Conservation (phyloP, 2,797 vertebrate genomes). For the Pseudochirops cupreus region DNA sequence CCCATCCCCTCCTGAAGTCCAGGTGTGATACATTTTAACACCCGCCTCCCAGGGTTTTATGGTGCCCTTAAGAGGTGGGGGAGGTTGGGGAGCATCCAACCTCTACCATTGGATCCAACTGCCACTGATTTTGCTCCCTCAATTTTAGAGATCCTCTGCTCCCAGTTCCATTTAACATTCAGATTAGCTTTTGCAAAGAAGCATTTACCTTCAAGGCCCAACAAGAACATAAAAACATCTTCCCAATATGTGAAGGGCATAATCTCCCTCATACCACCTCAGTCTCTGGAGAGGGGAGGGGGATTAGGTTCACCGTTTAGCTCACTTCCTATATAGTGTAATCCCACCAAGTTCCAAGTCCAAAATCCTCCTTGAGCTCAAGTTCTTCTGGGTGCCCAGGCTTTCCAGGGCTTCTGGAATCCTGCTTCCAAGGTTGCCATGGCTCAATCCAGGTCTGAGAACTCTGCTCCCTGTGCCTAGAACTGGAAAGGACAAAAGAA, state of each 20-base stretch:
- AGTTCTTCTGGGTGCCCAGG: neutral
- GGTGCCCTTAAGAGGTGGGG: too few species aligned
- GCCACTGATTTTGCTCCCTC: neutral
- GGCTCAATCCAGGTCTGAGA: neutral
- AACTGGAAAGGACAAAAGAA: neutral
- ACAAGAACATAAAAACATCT: neutral
- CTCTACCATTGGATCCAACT: neutral
- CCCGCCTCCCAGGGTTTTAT: neutral
- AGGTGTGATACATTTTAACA: neutral
- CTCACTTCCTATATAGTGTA: neutral
- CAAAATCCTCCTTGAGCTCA: neutral
- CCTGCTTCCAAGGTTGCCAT: neutral
- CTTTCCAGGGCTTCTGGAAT: neutral
- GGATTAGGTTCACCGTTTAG: neutral
- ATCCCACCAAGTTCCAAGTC: neutral
- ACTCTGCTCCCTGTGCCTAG: neutral
- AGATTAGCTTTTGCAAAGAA: neutral
- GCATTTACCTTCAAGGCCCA: neutral
- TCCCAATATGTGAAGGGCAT: neutral
- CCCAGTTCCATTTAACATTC: neutral
- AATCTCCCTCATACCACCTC: neutral
- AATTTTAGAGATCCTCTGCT: neutral
- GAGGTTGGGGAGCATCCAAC: neutral
- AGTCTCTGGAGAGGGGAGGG: neutral
- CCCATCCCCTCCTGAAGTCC: neutral